Evolutionary conservation across 2,888 invertebrate species (phyloP).

Genomic region (Lagria hirta): DNA sequence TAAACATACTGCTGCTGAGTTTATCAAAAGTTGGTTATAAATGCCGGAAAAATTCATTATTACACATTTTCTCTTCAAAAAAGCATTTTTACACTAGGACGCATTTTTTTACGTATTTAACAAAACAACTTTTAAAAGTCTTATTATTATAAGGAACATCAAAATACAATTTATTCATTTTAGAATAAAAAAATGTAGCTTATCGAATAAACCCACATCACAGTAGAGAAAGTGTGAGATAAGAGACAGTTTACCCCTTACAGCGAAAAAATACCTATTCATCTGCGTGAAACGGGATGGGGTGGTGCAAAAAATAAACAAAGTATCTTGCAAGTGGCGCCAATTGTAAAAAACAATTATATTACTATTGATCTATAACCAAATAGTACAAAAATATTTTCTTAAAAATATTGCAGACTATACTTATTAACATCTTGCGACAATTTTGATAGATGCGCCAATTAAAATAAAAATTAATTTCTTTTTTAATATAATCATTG

Average conservation of each 20-base stretch:
- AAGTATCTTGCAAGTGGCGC: slow-evolving; percentile 1
- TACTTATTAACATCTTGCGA: no score
- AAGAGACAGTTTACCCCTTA: slow-evolving; percentile 10
- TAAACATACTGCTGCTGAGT: slow-evolving; percentile 19
- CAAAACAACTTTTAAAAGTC: neutral
- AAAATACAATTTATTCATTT: slow-evolving; percentile 12
- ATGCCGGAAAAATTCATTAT: slow-evolving; percentile 21
- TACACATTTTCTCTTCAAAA: slow-evolving; percentile 9
- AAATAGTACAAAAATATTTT: no score
- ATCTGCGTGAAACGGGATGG: slow-evolving; percentile 17
- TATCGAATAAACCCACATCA: slow-evolving; percentile 21
- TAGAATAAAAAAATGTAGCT: slow-evolving; percentile 12
- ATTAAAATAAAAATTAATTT: no score
- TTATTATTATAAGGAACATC: slow-evolving; percentile 1
- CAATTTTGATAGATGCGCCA: no score
- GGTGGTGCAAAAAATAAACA: slow-evolving; percentile 11
- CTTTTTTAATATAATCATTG: no score
- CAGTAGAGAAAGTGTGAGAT: slow-evolving; percentile 18
- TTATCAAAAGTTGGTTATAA: slow-evolving; percentile 22
- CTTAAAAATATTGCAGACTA: no score
- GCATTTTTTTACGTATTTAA: neutral
- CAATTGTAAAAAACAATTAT: slow-evolving; percentile 8
- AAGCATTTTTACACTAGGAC: neutral
- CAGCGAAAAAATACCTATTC: slow-evolving; percentile 10
- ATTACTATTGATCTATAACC: no score